These are phyloP conservation scores for Cerastis leucographa DNA, from an alignment of 2,888 invertebrate species.

Conservation along the genomic window DNA sequence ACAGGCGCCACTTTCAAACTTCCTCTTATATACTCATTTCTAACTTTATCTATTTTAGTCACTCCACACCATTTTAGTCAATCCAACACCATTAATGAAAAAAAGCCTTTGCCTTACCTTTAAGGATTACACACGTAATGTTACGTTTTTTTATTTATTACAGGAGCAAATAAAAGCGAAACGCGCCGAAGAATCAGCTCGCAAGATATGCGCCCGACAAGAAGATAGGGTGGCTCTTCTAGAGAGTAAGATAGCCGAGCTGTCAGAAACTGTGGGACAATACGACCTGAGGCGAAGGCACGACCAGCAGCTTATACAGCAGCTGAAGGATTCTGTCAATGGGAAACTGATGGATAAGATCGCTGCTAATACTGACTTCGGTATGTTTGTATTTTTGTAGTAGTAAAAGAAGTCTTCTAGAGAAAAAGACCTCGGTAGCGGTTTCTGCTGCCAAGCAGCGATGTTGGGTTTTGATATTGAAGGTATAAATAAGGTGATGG, in stretches of 20 bases:
- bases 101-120: too few relatives aligned
- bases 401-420: too few relatives aligned
- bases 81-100: too few relatives aligned
- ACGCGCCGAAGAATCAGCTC: slow-evolving; percentile 93
- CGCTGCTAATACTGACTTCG: slow-evolving; percentile 62
- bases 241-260: slow-evolving; percentile 94
- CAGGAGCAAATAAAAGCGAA: slow-evolving; percentile 93
- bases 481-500: too few relatives aligned
- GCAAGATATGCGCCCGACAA: slow-evolving; percentile 92
- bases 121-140: too few relatives aligned
- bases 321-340: slow-evolving; percentile 90
- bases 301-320: slow-evolving; percentile 94
- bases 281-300: slow-evolving; percentile 93
- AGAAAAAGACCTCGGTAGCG: too few relatives aligned
- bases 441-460: too few relatives aligned
- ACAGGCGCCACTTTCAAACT: too few relatives aligned
- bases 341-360: slow-evolving; percentile 79
- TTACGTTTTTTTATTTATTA: background rate
- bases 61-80: too few relatives aligned
- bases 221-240: slow-evolving; percentile 94
- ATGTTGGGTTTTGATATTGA: too few relatives aligned
- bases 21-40: too few relatives aligned
- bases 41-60: too few relatives aligned
- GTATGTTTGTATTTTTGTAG: slow-evolving; percentile 51
- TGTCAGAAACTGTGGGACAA: slow-evolving; percentile 94